Evolutionary conservation across 2,113 vertebrate species (phyloP).

Genomic region (Falcunculus frontatus): DNA sequence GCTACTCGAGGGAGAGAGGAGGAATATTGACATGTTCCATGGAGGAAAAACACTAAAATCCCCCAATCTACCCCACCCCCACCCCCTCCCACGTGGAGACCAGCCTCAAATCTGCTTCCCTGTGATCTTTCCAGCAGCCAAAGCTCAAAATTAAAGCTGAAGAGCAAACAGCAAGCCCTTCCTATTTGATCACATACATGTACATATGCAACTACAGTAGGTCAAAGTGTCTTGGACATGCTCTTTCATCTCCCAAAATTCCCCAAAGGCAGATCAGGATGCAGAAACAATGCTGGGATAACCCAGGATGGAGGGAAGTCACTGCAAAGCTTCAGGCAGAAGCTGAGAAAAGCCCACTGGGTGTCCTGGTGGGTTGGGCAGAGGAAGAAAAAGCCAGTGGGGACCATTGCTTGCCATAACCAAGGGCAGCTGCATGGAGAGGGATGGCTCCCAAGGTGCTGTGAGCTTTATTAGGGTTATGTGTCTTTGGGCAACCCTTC

Average conservation of each 20-base stretch:
- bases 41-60: background rate
- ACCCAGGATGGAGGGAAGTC: background rate
- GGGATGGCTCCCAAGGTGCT: background rate
- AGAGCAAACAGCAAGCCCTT: background rate
- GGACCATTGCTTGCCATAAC: fast-evolving
- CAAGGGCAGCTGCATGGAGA: background rate
- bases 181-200: background rate
- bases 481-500: background rate
- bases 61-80: background rate
- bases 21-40: background rate
- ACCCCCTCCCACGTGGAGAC: background rate
- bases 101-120: background rate
- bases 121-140: background rate
- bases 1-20: constrained; percentile 39
- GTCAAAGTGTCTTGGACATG: fast-evolving
- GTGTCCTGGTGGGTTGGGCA: background rate
- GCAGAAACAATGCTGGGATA: background rate
- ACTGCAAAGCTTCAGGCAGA: background rate
- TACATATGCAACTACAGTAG: background rate
- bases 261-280: background rate
- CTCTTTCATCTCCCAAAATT: background rate
- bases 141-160: background rate
- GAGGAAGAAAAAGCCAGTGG: background rate
- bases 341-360: background rate
- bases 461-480: background rate